Percentiles rank a stretch among this genome's conserved stretches.
Evolutionary conservation across 2,797 vertebrate genomes (phyloP).

Genomic region (Esox masquinongy): DNA sequence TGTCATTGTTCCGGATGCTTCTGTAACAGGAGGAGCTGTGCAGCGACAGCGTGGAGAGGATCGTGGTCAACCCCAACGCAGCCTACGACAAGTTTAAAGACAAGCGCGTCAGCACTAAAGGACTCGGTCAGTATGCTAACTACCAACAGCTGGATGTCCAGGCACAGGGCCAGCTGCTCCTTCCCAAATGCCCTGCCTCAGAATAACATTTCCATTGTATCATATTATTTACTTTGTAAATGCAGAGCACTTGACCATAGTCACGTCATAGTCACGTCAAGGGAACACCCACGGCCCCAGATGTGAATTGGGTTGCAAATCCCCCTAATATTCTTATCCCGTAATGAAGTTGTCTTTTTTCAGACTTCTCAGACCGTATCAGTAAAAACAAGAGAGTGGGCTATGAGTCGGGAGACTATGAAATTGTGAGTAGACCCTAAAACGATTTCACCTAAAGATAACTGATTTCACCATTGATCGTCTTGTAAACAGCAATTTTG

Average conservation of each 20-base stretch:
- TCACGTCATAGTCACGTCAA: background rate
- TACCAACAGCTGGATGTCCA: slow-evolving; percentile 4
- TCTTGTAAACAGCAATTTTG: background rate
- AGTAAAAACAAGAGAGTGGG: slow-evolving; percentile 87
- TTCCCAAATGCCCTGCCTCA: background rate
- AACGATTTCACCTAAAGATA: background rate
- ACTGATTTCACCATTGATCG: slow-evolving; percentile 12
- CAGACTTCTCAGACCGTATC: slow-evolving; percentile 96
- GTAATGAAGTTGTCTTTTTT: slow-evolving; percentile 7
- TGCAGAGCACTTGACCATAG: background rate
- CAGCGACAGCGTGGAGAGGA: slow-evolving; percentile 95
- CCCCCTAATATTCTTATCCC: background rate
- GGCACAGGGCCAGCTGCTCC: background rate
- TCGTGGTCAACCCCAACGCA: slow-evolving; percentile 96
- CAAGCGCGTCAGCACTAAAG: slow-evolving; percentile 88
- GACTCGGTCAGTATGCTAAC: slow-evolving; percentile 80
- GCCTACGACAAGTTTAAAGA: slow-evolving; percentile 98
- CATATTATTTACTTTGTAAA: background rate
- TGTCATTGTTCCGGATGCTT: background rate
- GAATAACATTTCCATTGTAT: background rate
- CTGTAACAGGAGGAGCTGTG: slow-evolving; percentile 91
- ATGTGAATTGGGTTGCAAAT: background rate
- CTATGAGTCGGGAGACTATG: slow-evolving; percentile 93
- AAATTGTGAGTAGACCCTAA: slow-evolving; percentile 83
- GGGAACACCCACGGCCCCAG: background rate